Percentiles rank a stretch among this genome's conserved stretches.
Evolutionary conservation across 2,113 vertebrate species (phyloP).

Genomic region (Rhinichthys klamathensis): DNA sequence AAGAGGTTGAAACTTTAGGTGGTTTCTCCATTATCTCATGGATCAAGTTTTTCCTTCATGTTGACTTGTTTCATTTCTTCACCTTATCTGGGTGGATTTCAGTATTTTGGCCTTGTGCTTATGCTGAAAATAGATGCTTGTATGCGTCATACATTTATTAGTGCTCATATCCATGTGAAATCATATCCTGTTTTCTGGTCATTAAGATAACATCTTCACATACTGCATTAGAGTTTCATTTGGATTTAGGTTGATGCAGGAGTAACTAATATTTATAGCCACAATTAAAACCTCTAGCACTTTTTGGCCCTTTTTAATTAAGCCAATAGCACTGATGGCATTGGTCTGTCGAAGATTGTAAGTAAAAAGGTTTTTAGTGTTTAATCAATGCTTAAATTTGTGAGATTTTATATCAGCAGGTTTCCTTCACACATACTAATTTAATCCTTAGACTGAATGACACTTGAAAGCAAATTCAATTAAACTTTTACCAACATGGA

Average conservation of each 20-base stretch:
- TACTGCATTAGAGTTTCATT: constrained; percentile 10
- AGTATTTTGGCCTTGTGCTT: constrained; percentile 2
- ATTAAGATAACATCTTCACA: background rate
- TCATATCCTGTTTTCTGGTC: constrained; percentile 15
- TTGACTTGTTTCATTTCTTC: constrained; percentile 12
- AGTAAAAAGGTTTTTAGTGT: constrained; percentile 42
- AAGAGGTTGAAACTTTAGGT: background rate
- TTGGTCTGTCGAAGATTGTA: constrained; percentile 30
- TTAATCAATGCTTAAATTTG: constrained; percentile 44
- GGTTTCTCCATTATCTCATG: constrained; percentile 18
- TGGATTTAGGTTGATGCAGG: constrained; percentile 5
- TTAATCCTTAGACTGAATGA: constrained; percentile 13
- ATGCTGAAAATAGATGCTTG: constrained; percentile 31
- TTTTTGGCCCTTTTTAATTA: constrained; percentile 36
- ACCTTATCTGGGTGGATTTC: constrained; percentile 22
- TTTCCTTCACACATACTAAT: constrained; percentile 42
- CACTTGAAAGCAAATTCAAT: constrained; percentile 11
- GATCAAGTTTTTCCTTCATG: constrained; percentile 27
- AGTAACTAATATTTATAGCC: constrained; percentile 33
- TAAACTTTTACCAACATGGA: background rate
- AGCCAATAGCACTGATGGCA: constrained; percentile 36
- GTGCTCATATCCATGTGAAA: background rate
- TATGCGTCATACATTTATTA: constrained; percentile 21
- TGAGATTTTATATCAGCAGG: constrained; percentile 31
- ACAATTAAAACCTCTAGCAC: constrained; percentile 39